Conservation (phyloP, 2,113 vertebrate species). For the Cyphomyrus plagiostoma region DNA sequence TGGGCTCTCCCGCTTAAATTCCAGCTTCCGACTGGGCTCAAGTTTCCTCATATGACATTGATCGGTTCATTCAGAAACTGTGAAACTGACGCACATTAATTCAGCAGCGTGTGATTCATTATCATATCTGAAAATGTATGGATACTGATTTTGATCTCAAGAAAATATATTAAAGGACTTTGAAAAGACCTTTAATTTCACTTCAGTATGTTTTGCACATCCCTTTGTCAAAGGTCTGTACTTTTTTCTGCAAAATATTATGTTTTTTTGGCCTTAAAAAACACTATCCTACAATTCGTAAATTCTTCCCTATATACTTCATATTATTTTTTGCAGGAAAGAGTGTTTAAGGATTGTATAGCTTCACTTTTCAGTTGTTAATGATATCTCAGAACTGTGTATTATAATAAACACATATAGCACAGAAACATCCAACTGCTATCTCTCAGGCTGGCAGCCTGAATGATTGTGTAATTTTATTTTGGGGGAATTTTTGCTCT, state of each 20-base stretch:
- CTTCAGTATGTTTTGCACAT: neutral
- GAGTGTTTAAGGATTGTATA: neutral
- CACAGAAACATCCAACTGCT: neutral
- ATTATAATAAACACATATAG: neutral
- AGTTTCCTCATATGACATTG: neutral
- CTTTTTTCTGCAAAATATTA: neutral
- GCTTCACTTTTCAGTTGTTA: neutral
- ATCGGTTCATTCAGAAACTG: neutral
- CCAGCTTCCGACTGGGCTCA: neutral
- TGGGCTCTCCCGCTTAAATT: neutral
- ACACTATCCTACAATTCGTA: neutral
- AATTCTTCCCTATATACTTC: neutral
- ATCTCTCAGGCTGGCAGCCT: neutral
- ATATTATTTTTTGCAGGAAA: neutral
- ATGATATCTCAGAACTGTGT: neutral
- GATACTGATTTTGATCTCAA: neutral
- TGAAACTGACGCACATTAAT: neutral
- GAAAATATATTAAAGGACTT: slow-evolving; percentile 1
- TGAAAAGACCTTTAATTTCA: slow-evolving; percentile 2
- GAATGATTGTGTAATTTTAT: neutral
- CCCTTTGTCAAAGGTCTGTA: neutral
- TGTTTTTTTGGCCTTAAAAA: neutral
- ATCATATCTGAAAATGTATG: slow-evolving; percentile 9
- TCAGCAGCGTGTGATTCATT: neutral
- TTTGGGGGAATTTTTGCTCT: neutral